Conservation (phyloP, 1,140 invertebrate genomes). For the Leucophenga varia region DNA sequence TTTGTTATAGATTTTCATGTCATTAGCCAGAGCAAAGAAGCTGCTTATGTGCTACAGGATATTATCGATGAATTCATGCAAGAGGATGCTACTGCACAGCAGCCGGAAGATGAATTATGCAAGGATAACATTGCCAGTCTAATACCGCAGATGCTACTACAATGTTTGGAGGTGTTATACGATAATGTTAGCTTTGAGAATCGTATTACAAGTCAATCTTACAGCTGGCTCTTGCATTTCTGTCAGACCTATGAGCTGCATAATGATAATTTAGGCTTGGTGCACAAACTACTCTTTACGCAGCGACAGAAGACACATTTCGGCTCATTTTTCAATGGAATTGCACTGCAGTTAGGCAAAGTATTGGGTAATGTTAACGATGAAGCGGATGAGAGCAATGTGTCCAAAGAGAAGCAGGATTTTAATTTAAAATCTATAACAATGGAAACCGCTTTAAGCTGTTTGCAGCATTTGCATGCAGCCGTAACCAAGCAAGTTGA, state of each 20-base stretch:
- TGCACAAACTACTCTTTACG: slow-evolving; percentile 41
- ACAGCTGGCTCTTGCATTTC: slow-evolving; percentile 44
- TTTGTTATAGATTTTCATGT: slow-evolving; percentile 28
- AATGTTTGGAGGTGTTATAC: slow-evolving; percentile 39
- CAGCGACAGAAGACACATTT: slow-evolving; percentile 47
- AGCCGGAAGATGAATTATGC: slow-evolving; percentile 13
- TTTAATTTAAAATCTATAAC: slow-evolving; percentile 32
- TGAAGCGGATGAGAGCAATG: slow-evolving; percentile 10
- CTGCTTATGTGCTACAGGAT: slow-evolving; percentile 28
- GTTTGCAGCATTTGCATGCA: slow-evolving; percentile 37
- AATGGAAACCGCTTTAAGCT: slow-evolving; percentile 26
- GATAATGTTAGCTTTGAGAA: slow-evolving; percentile 34
- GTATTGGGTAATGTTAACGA: slow-evolving; percentile 25
- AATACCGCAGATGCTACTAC: slow-evolving; percentile 28
- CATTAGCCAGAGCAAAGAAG: slow-evolving; percentile 26
- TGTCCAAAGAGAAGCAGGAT: slow-evolving; percentile 13
- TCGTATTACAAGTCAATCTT: slow-evolving; percentile 32
- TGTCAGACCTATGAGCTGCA: slow-evolving; percentile 33
- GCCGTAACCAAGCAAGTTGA: slow-evolving; percentile 42
- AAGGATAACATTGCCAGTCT: slow-evolving; percentile 21
- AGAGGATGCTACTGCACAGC: slow-evolving; percentile 18
- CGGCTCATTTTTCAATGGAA: slow-evolving; percentile 40
- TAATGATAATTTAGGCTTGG: slow-evolving; percentile 27
- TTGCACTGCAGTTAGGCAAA: slow-evolving; percentile 33
- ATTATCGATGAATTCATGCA: slow-evolving; percentile 36